Evolutionary conservation across 2,797 vertebrate genomes (phyloP), one percentile per base, ranked within the genome.

Genomic region (Acanthopagrus latus): DNA sequence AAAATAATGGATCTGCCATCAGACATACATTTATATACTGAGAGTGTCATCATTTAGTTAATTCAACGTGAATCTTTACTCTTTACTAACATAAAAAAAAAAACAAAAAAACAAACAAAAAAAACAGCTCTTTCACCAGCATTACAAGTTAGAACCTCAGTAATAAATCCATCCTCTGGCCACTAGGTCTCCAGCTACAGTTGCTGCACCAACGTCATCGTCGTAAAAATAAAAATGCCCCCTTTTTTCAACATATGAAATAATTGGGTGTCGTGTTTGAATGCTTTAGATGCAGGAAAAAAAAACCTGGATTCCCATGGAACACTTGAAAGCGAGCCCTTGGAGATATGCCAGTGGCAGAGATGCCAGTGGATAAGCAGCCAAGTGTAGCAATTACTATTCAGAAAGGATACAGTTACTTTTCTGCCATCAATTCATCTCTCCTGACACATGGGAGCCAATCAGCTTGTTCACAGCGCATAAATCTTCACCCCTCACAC

Each of bases 331-430:
- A 59, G 55, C 25, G 20, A 78, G 59, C 47, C 51, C 33, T 68
- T 78, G 84, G 76, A 63, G 23, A 56, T 6, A 41, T 57, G 82
- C 82, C 68, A 69, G 67, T 43, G 63, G 68, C 50, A 68, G 76
- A 71, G 54, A 82, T 66, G 50, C 74, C 10, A 38, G 63, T 27
- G 63, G 65, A 78, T 78, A 23, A 84, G 64, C 74, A 80, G 85
- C 78, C 73, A 79, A 82, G 74, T 84, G 81, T 46, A 48, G 71
- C 81, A 84, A 81, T 88, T 83, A 74, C 70, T 76, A 87, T 80
- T 84, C 60, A 78, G 57, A 81, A 73, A 54, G 21, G 76, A 83
- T 79, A 69, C 71, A 67, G 69, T 72, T 60, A 48, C 63, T 81
- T 67, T 71, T 70, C 65, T 79, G 72, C 55, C 76, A 74, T 67